Conservation (phyloP, 2,888 invertebrate genomes). For the Melinopterus prodromus region DNA sequence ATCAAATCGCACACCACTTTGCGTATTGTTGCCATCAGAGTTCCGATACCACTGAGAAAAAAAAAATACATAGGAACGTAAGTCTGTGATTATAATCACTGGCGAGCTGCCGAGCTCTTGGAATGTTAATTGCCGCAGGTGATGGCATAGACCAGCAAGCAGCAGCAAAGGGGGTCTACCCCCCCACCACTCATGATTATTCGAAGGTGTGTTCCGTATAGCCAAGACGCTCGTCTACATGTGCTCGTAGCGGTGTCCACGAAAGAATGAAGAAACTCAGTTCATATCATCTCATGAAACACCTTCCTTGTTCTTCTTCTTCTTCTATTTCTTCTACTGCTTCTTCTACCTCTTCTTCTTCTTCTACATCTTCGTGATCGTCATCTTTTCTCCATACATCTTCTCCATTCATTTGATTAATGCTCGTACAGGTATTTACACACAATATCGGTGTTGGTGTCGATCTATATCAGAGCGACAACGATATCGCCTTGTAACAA, state of each 20-base stretch:
- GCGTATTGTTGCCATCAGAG: not conserved
- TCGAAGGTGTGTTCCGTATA: not conserved
- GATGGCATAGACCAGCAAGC: constrained; percentile 13
- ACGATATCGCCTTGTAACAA: not conserved
- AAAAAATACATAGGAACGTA: constrained; percentile 26
- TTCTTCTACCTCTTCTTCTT: not conserved
- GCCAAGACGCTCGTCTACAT: not conserved
- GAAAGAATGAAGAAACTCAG: not conserved
- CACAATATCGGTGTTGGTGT: not conserved
- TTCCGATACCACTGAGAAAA: not conserved
- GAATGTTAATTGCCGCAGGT: constrained; percentile 39
- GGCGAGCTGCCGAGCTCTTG: constrained; percentile 31
- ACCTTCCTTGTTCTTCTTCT: not conserved
- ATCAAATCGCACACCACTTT: no score
- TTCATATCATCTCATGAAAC: not conserved
- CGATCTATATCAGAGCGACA: not conserved
- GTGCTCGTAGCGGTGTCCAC: not conserved
- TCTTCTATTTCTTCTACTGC: not conserved
- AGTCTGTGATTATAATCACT: constrained; percentile 23
- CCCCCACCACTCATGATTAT: constrained; percentile 5
- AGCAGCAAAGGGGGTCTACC: constrained; percentile 9
- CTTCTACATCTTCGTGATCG: not conserved
- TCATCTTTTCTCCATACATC: not conserved
- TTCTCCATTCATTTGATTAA: not conserved
- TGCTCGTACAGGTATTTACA: not conserved